Conservation (phyloP, 37 sponge, comb jelly and placozoan species). For the Hormiphora californensis region DNA sequence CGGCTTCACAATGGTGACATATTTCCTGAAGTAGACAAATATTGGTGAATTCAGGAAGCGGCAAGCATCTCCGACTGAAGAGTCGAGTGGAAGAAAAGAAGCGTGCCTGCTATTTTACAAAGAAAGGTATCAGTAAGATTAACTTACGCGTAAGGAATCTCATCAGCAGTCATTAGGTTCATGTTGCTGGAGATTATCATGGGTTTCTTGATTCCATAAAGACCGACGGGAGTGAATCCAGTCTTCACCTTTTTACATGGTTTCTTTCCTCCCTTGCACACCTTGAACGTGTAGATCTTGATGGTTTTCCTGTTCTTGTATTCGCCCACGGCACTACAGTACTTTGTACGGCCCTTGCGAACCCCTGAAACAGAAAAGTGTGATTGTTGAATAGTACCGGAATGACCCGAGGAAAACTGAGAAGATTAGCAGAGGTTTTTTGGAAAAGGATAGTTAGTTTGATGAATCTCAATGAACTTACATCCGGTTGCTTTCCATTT, state of each 20-base stretch:
- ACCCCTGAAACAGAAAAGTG: neutral
- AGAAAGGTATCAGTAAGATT: too few species aligned
- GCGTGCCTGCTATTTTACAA: too few species aligned
- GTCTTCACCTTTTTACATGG: neutral
- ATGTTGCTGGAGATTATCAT: neutral
- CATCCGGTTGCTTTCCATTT: neutral
- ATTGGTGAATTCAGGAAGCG: too few species aligned
- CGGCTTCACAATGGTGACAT: neutral
- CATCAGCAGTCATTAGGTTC: neutral
- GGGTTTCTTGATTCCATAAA: neutral
- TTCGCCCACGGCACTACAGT: neutral
- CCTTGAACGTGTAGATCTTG: neutral
- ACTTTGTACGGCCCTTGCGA: neutral
- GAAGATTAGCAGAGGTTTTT: too few species aligned
- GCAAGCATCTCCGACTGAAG: too few species aligned
- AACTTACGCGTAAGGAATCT: neutral
- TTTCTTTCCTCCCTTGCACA: neutral
- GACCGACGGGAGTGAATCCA: neutral
- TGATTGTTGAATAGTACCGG: too few species aligned
- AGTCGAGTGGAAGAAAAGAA: too few species aligned
- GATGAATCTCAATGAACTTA: too few species aligned
- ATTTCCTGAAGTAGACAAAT: too few species aligned
- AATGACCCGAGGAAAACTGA: too few species aligned
- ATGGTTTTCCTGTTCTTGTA: neutral
- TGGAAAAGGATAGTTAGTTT: too few species aligned